Evolutionary conservation across 2,888 invertebrate genomes (phyloP).

Genomic region (Panzeria rudis): DNA sequence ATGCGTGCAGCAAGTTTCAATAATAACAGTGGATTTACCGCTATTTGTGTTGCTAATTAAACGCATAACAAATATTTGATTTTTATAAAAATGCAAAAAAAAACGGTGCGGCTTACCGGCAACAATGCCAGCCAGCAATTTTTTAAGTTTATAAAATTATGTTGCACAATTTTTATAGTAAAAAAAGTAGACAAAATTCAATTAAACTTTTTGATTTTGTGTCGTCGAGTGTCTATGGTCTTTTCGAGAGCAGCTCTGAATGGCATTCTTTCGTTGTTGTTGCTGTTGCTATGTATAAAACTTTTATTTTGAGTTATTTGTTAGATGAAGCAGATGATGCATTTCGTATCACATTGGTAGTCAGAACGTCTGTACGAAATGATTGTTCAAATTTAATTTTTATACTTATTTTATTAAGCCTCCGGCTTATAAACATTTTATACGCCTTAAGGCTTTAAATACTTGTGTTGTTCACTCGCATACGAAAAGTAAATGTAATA

Average conservation of each 20-base stretch:
- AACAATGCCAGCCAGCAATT: slow-evolving; percentile 15
- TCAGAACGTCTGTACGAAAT: slow-evolving; percentile 62
- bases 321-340: neutral
- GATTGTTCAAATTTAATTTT: slow-evolving; percentile 41
- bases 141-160: slow-evolving; percentile 28
- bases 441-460: slow-evolving; percentile 60
- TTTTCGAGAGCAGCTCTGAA: slow-evolving; percentile 38
- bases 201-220: slow-evolving; percentile 51
- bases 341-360: slow-evolving; percentile 24
- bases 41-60: slow-evolving; percentile 50
- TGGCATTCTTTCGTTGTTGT: slow-evolving; percentile 51
- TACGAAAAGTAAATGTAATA: slow-evolving; percentile 57
- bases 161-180: slow-evolving; percentile 61
- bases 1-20: slow-evolving; percentile 57
- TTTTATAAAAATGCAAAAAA: neutral
- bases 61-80: slow-evolving; percentile 55
- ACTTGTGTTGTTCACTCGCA: neutral
- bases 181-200: slow-evolving; percentile 55
- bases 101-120: slow-evolving; percentile 14
- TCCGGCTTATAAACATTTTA: slow-evolving; percentile 52
- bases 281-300: neutral
- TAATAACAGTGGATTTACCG: neutral
- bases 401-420: slow-evolving; percentile 47
- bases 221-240: neutral
- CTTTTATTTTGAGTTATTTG: slow-evolving; percentile 38